Percentiles rank a stretch among this genome's conserved stretches.
Conservation (phyloP, 2,888 invertebrate genomes). For the Dynastes grantii region DNA sequence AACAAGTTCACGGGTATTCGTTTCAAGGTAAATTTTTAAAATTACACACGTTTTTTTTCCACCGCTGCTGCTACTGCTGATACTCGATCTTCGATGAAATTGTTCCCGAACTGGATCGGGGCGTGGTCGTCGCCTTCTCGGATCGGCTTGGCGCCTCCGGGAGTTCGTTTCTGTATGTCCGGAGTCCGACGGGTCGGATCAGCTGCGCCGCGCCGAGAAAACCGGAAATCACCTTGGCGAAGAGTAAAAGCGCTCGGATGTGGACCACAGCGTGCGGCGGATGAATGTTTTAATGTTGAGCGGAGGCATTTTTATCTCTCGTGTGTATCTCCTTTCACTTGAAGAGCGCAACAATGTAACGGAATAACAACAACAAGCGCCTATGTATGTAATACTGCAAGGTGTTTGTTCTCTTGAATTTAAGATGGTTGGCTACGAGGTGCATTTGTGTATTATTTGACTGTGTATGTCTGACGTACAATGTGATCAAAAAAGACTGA, state of each 20-base stretch:
- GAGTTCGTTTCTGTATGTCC: conserved; percentile 34
- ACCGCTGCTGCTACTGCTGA: too few relatives aligned
- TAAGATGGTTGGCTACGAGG: too few relatives aligned
- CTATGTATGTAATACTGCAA: too few relatives aligned
- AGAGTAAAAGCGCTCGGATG: conserved; percentile 44
- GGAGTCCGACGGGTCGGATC: not conserved
- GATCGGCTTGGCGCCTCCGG: conserved; percentile 25
- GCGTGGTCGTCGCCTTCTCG: conserved; percentile 32
- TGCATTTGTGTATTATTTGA: too few relatives aligned
- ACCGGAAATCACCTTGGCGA: conserved; percentile 46
- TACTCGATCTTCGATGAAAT: not conserved
- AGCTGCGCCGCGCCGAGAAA: conserved; percentile 31
- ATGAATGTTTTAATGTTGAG: not conserved
- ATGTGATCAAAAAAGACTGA: too few relatives aligned
- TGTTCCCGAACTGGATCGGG: conserved; percentile 48
- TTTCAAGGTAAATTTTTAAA: conserved; percentile 26
- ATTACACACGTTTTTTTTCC: not conserved
- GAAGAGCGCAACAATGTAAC: conserved; percentile 15
- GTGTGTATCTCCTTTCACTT: conserved; percentile 49
- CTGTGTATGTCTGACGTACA: too few relatives aligned
- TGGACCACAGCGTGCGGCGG: not conserved
- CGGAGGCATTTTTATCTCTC: conserved; percentile 37
- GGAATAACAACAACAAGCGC: not conserved
- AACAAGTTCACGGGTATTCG: conserved; percentile 14
- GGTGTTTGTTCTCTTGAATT: too few relatives aligned